Evolutionary conservation across 2,888 invertebrate genomes (phyloP), one percentile per base, ranked within the genome.

Genomic region (Caenorhabditis uteleia): DNA sequence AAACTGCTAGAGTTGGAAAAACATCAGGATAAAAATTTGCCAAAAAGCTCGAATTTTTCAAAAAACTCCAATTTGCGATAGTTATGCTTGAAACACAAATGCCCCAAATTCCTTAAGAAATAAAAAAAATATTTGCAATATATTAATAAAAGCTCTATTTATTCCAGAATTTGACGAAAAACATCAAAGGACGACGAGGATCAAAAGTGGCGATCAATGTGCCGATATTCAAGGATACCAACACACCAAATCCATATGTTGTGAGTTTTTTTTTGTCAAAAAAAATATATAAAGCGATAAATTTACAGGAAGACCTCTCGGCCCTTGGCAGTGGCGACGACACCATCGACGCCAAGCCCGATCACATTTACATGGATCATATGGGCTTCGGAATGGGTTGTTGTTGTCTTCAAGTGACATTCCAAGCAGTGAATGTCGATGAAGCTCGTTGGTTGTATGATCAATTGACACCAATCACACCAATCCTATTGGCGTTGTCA

Each of bases 301-400:
- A 16, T 3, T 91, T 93, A 77, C 83, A 86, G 62, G 90, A 90
- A 81, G 87, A 88, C 77, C 85, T 88, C 18, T 74, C 82, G 7
- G 64, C 36, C 4, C 40, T 61, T 25, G 70, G 61, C 38, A 51
- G 18, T 7, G 43, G 57, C 12, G 85, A 77, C 23, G 71, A 75
- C 21, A 47, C 45, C 86, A 60, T 86, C 88, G 89, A 89, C 1
- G 91, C 91, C 0, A 87, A 89, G 79, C 91, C 91, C 0, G 91
- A 95, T 86, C 92, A 93, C 82, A 91, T 99, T 68, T 94, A 97
- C 82, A 90, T 98, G 90, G 98, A 99, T 85, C 93, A 94, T 1
- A 97, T 98, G 97, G 97, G 95, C 23, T 98, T 98, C 84, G 97
- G 95, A 53, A 98, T 98, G 98, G 98, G 98, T 27, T 95, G 95